These are phyloP conservation scores for Brachylomia viminalis DNA, from an alignment of 2,888 invertebrate species.

Conservation along the genomic window DNA sequence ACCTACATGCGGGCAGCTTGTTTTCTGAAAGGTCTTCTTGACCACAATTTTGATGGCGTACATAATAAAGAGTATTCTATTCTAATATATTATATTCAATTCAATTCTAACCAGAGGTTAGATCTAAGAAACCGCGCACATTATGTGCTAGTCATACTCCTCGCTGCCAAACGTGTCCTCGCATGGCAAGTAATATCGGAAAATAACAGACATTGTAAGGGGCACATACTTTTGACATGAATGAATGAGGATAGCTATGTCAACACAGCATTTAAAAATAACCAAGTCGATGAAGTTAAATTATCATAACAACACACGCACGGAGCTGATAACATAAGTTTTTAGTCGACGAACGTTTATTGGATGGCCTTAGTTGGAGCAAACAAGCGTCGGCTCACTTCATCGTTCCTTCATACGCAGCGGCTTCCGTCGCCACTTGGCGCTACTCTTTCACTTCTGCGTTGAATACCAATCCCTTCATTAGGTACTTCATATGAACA, in stretches of 20 bases:
- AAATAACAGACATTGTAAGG: not conserved
- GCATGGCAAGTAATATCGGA: not conserved
- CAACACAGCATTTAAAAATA: slow-evolving; percentile 27
- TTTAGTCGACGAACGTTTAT: slow-evolving; percentile 19
- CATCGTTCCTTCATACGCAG: not conserved
- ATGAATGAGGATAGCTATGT: slow-evolving; percentile 15
- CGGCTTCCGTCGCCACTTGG: not conserved
- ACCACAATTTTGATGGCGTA: too few species aligned
- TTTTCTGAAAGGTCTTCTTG: not conserved
- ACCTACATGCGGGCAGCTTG: not conserved
- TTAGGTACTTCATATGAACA: not conserved
- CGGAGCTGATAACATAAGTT: slow-evolving; percentile 35
- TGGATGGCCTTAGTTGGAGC: not conserved
- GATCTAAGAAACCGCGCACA: not conserved
- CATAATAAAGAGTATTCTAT: too few species aligned
- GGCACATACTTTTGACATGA: slow-evolving; percentile 8
- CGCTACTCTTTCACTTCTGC: not conserved
- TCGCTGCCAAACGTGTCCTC: not conserved
- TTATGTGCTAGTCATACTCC: too few species aligned
- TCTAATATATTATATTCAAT: too few species aligned
- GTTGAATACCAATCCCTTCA: not conserved
- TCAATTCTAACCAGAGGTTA: not conserved
- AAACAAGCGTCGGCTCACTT: not conserved
- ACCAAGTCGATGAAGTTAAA: not conserved
- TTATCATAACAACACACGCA: slow-evolving; percentile 11